Percentiles rank a stretch among this genome's conserved stretches.
Evolutionary conservation across 2,888 invertebrate genomes (phyloP).

Genomic region (Tuberolachnus salignus): DNA sequence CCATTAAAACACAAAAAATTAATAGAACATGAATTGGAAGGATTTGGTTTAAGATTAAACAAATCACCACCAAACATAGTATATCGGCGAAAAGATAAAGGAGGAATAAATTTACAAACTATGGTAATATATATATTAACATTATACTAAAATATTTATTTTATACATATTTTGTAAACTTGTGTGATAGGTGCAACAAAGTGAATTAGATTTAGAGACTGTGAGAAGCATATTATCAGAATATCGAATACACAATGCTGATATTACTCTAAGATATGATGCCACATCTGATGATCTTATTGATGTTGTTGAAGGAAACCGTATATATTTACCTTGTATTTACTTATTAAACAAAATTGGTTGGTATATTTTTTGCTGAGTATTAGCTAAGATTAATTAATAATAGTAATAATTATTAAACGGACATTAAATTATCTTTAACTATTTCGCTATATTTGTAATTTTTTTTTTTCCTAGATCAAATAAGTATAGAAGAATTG

Average conservation of each 20-base stretch:
- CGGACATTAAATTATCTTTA: background rate
- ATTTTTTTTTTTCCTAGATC: conserved; percentile 69
- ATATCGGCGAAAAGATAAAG: conserved; percentile 96
- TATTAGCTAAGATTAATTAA: too few species aligned
- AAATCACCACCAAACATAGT: conserved; percentile 97
- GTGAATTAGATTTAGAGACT: conserved; percentile 91
- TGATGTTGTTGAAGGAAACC: conserved; percentile 97
- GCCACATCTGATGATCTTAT: conserved; percentile 97
- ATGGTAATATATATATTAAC: conserved; percentile 69
- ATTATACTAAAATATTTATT: background rate
- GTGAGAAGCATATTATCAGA: conserved; percentile 96
- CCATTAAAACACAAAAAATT: conserved; percentile 95
- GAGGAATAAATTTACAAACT: conserved; percentile 93
- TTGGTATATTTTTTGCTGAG: conserved; percentile 61
- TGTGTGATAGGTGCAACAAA: conserved; percentile 74
- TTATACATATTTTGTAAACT: conserved; percentile 10
- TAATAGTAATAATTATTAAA: background rate
- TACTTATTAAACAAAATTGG: conserved; percentile 99
- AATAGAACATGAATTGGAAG: conserved; percentile 97
- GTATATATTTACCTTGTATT: conserved; percentile 97
- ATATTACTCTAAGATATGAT: conserved; percentile 91
- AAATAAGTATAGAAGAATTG: conserved; percentile 92
- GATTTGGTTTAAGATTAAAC: conserved; percentile 94
- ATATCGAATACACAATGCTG: conserved; percentile 98
- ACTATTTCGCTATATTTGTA: conserved; percentile 26